These are phyloP conservation scores for Babyrousa celebensis DNA, from an alignment of 2,797 vertebrate genomes.

Conservation along the genomic window DNA sequence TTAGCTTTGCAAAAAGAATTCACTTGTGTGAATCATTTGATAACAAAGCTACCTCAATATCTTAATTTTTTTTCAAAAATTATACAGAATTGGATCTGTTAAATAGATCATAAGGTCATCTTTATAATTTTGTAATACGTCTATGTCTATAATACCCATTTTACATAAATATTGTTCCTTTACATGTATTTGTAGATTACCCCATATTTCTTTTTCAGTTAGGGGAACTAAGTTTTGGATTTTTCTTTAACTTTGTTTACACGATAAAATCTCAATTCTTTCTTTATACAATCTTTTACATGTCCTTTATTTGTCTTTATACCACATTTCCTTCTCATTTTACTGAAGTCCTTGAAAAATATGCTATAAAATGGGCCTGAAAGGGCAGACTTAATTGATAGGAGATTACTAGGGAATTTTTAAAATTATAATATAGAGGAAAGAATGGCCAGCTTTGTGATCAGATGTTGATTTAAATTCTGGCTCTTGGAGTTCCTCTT, in stretches of 20 bases:
- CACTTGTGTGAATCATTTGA: background rate
- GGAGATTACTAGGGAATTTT: constrained; percentile 15
- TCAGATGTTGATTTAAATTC: constrained; percentile 55
- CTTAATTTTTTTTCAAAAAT: constrained; percentile 71
- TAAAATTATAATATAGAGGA: background rate
- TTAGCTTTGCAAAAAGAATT: constrained; percentile 70
- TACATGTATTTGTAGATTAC: constrained; percentile 38
- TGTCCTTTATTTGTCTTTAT: constrained; percentile 58
- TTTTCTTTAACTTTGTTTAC: constrained; percentile 61
- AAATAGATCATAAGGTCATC: constrained; percentile 21
- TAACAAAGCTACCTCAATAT: constrained; percentile 46
- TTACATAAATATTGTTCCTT: constrained; percentile 38
- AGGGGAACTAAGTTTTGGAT: constrained; percentile 34
- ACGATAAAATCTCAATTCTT: constrained; percentile 38
- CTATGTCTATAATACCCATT: constrained; percentile 43
- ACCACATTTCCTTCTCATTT: constrained; percentile 45
- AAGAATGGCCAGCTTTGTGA: constrained; percentile 54
- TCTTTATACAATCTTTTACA: constrained; percentile 52
- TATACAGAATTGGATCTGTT: constrained; percentile 23
- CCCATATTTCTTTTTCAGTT: constrained; percentile 65
- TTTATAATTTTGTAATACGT: constrained; percentile 63
- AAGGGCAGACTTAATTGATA: constrained; percentile 27
- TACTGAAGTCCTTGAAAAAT: constrained; percentile 64
- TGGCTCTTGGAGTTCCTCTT: background rate
- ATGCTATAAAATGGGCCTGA: background rate